phyloP scores from a whole-genome alignment of 2,888 invertebrate species.

The Chloroclysta siterata region DNA sequence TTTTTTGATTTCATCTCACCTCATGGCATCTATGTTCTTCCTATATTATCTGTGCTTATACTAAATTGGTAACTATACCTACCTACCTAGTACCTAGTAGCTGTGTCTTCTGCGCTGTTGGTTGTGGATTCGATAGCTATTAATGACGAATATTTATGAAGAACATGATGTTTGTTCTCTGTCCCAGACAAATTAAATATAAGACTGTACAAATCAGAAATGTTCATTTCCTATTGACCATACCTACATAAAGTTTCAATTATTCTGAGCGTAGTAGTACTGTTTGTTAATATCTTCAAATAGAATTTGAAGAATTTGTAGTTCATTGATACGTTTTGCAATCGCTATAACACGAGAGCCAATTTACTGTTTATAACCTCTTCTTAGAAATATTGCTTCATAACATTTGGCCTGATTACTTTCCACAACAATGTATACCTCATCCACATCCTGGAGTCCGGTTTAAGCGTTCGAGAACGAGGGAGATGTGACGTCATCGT shows the following conservation, averaged over 20 bases:
- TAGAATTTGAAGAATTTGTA: conserved; percentile 19
- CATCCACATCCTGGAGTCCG: conserved; percentile 4
- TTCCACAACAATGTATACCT: conserved; percentile 26
- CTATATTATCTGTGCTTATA: too few relatives aligned
- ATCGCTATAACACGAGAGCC: conserved; percentile 18
- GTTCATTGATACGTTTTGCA: conserved; percentile 20
- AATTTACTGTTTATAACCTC: conserved; percentile 24
- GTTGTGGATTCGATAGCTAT: too few relatives aligned
- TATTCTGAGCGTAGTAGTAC: background rate
- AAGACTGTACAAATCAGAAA: too few relatives aligned
- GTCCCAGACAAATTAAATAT: too few relatives aligned
- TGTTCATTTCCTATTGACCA: too few relatives aligned
- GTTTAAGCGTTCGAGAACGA: background rate
- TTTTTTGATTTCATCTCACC: too few relatives aligned
- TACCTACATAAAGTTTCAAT: background rate
- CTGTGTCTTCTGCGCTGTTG: too few relatives aligned
- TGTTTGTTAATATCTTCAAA: conserved; percentile 9
- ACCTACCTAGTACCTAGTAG: too few relatives aligned
- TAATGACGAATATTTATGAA: too few relatives aligned
- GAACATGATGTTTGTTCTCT: too few relatives aligned
- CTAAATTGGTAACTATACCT: too few relatives aligned
- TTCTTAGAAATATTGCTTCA: conserved; percentile 31
- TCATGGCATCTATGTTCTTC: too few relatives aligned
- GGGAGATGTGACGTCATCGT: background rate
- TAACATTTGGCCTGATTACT: conserved; percentile 39